Base-by-base conservation (phyloP, 2,797 vertebrate genomes). In the Phylloscopus collybita region DNA sequence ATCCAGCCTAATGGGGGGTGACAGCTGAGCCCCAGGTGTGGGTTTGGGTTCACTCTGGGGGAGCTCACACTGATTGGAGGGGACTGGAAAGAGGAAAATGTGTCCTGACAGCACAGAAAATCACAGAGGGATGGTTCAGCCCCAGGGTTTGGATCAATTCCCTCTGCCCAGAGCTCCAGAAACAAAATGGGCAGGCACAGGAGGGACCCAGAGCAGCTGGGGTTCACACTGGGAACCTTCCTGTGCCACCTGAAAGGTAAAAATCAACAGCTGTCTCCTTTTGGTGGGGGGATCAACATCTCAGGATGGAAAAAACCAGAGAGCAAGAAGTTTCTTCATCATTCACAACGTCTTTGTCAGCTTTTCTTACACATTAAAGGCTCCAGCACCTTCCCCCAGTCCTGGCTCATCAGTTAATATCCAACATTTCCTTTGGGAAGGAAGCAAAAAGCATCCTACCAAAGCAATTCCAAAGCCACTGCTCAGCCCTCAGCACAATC, bases 91-190 rank as follows among this genome's bases (percentile, higher is more conserved):
- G 51, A 57, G 27, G 6, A 13, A 22, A 20, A 59, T 8, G 20
- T 11, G 23, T 86, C 72, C 75, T 76, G 53, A 36, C 61, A 91
- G 60, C 30, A 62, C 21, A 59, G 22, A 76, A 80, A 80, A 59
- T 34, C 73, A 74, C n/a, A 73, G 13, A 26, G 26, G 13, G 7
- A 53, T 0, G 1, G 13, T 72, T 40, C 51, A 54, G 2, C 6
- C 12, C 0, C 0, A 2, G 47, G 34, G 62, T 59, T 61, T 32
- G 18, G 47, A 50, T 4, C 17, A 23, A 34, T 60, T 85, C 51
- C 61, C 36, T 51, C 51, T 60, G 47, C 6, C 16, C 49, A 82
- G 49, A 73, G 34, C 30, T 71, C 26, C 20, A 26, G 36, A 17
- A 13, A 40, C 13, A 64, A 61, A 64, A 42, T 1, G 13, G 22